A percentile compares a stretch with the other conserved stretches of the same genome.
phyloP scores from a whole-genome alignment of 2,797 vertebrate genomes.

The Heteromormyrus szaboi region DNA sequence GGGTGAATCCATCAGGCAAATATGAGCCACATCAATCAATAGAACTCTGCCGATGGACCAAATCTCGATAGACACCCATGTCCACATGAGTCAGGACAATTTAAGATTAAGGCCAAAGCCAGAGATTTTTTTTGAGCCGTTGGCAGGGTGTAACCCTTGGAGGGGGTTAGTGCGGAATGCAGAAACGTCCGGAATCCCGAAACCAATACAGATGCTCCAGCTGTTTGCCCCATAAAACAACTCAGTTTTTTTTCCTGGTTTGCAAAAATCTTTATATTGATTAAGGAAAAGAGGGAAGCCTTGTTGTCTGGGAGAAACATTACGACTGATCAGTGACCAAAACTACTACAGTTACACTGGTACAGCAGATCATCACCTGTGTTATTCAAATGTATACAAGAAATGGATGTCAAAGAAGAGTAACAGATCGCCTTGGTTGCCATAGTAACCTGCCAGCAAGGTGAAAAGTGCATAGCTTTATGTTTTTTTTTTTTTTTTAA shows the following conservation, averaged over 20 bases:
- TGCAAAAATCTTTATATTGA: neutral
- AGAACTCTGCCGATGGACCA: neutral
- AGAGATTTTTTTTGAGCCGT: neutral
- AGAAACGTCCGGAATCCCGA: neutral
- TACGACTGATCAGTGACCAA: neutral
- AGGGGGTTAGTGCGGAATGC: neutral
- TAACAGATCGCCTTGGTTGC: conserved; percentile 38
- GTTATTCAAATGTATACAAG: conserved; percentile 26
- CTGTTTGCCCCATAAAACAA: neutral
- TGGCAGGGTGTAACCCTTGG: neutral
- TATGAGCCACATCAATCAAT: neutral
- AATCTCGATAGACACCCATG: neutral
- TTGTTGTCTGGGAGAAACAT: neutral
- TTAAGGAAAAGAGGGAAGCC: neutral
- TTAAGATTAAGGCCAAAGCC: neutral
- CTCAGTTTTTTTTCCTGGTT: neutral
- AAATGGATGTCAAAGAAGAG: conserved; percentile 21
- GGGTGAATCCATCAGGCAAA: neutral
- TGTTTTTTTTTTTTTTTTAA: neutral
- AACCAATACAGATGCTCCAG: neutral
- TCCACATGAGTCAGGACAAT: neutral
- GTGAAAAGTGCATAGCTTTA: conserved; percentile 17
- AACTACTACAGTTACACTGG: neutral
- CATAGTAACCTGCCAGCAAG: conserved; percentile 44
- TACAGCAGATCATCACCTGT: neutral